Conservation (phyloP, 1,140 invertebrate genomes). For the Lanistes nyassanus region DNA sequence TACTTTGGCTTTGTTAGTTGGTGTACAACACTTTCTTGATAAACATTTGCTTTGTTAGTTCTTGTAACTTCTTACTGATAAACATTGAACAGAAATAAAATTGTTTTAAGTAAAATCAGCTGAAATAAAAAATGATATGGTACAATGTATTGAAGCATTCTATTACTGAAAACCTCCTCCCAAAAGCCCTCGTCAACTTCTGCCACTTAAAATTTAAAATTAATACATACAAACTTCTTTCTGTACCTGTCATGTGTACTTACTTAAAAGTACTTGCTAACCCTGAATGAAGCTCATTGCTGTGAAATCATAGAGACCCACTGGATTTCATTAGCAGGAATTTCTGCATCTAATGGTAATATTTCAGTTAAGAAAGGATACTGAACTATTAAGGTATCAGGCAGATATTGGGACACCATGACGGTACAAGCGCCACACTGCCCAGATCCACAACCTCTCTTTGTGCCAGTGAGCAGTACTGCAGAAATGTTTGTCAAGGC, state of each 20-base stretch:
- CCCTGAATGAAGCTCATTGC: not conserved
- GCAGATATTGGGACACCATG: slow-evolving; percentile 68
- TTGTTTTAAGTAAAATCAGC: too few relatives aligned
- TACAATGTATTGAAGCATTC: too few relatives aligned
- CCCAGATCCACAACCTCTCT: slow-evolving; percentile 80
- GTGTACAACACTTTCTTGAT: too few relatives aligned
- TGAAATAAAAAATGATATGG: too few relatives aligned
- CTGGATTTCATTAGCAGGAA: not conserved
- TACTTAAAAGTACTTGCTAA: not conserved
- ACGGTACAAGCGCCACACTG: slow-evolving; percentile 87
- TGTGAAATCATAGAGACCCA: not conserved
- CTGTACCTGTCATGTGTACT: not conserved
- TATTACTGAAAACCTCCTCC: too few relatives aligned
- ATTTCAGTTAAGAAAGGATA: slow-evolving; percentile 32
- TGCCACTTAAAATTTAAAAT: too few relatives aligned
- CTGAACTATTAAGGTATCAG: slow-evolving; percentile 26
- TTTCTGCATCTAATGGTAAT: not conserved
- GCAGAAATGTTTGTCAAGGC: slow-evolving; percentile 11
- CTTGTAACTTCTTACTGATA: too few relatives aligned
- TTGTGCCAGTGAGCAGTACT: slow-evolving; percentile 77
- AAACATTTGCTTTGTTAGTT: too few relatives aligned
- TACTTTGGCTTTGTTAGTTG: too few relatives aligned
- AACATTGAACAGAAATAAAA: too few relatives aligned
- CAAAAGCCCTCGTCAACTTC: too few relatives aligned
- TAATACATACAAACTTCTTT: not conserved